Base-by-base conservation (phyloP, 2,888 invertebrate species). In the Ptychoptera albimana region DNA sequence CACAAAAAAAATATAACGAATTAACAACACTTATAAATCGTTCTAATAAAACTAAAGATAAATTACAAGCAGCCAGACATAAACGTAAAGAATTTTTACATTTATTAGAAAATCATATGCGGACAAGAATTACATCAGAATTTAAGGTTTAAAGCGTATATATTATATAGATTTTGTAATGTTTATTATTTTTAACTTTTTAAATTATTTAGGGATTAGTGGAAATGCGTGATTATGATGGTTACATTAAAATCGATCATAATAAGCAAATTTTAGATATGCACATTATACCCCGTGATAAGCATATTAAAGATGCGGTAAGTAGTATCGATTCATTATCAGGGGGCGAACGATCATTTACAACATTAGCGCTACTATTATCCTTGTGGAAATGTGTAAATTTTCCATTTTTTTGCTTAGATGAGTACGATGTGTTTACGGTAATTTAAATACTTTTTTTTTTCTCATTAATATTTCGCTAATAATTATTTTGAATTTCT, bases 371-470 rank as follows among this genome's bases (percentile, higher is more conserved):
- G 32, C 87, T 96, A 62, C 75, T 97, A 51, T 77, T 94, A 65
- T 77, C 94, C 30, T 71, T 97, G 31, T 97, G 97, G 97, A 82
- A 87, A 47, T 82, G 83, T 51, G 84, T 89, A 57, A 81, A 85
- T 57, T 77, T 88, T 56, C 96, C 97, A 1, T 94, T 97, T 67
- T 83, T 83, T 71, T 80, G 92, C 63, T 70, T 96, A 53, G 96
- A 96, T 63, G 96, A 97, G 71, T 96, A 93, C 60, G 94, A 96
- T 59, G 92, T 96, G 0, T 96, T 88, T 60, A 93, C 96, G 84
- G 92, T 86, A 59, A 61, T 60, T n/a, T n/a, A n/a, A n/a, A 23
- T 23, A 23, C 7, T 23, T 23, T 23, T 23, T 23, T 36, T 15
- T 37, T 37, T 29, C 12, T 23, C 6, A 23, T 7, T 13, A 6